These are phyloP conservation scores for Rotaria macrura DNA, from an alignment of 2,888 invertebrate species.

Conservation along the genomic window DNA sequence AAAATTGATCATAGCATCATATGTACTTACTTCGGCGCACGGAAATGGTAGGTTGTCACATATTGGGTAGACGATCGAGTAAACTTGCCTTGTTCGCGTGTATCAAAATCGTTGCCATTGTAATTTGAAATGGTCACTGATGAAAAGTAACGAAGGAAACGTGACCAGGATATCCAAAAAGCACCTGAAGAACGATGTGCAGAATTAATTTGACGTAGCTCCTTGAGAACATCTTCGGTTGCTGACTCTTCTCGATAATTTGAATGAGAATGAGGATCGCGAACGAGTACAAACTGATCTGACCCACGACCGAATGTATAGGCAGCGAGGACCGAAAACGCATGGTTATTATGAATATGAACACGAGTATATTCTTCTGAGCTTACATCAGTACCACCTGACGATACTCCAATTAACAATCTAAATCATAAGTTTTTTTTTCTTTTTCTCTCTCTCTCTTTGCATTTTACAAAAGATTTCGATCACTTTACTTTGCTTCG, in stretches of 20 bases:
- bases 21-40: too few relatives aligned
- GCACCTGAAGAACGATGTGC: neutral
- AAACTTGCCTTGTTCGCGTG: neutral
- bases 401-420: slow-evolving; percentile 79
- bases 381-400: slow-evolving; percentile 60
- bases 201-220: neutral
- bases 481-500: neutral
- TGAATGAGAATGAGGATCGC: neutral
- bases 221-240: neutral
- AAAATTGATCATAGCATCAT: too few relatives aligned
- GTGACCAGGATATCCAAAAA: neutral
- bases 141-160: neutral
- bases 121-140: neutral
- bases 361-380: slow-evolving; percentile 52
- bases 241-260: neutral
- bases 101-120: neutral
- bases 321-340: too few relatives aligned
- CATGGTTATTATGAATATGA: neutral
- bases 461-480: too few relatives aligned
- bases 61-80: neutral
- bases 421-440: neutral
- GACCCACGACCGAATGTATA: too few relatives aligned
- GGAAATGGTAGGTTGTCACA: too few relatives aligned
- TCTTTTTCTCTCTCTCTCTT: too few relatives aligned
- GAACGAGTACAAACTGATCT: neutral